Base-by-base conservation (phyloP, 2,113 vertebrate genomes). In the Porphyrio hochstetteri region DNA sequence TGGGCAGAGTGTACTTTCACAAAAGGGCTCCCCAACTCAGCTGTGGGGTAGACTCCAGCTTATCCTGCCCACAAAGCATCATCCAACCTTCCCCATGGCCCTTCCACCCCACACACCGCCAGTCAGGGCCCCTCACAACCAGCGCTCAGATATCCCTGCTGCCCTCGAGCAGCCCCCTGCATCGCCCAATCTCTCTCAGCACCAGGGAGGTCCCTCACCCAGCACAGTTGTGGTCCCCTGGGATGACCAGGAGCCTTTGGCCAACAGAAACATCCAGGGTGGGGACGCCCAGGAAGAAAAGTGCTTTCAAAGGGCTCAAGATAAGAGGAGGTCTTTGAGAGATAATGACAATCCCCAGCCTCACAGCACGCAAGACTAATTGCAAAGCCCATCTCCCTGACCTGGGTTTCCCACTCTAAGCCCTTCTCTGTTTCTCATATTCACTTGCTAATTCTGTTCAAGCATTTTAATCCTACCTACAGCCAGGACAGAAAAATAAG, bases 321-420 rank as follows among this genome's bases (percentile, higher is more conserved):
- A 57, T 57, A 88, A 94, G 77, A 40, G 13, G 1, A 33, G 36
- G 60, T 68, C 72, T 93, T 72, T 57, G 61, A n/a, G 80, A 94
- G 83, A 69, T 94, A 93, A 88, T 85, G 74, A 29, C 69, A 61
- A 25, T 7, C 31, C 65, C 70, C 8, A 42, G 77, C 61, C 88
- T 59, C 82, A 75, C 88, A 84, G 90, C 95, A 92, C n/a, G 92
- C 83, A 89, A n/a, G 93, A 92, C 95, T 93, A 93, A 96, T 95
- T 94, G 93, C 88, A 94, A 96, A 96, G 67, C 65, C 74, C 92
- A 93, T 84, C 80, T 93, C 40, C 57, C 68, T 76, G 83, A 92
- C 86, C 86, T 7, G 3, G 33, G 64, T 42, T 59, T 90, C 90
- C 82, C 48, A 29, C 60, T 52, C 82, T 93, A 96, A 93, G 74